phyloP scores from a whole-genome alignment of 2,113 vertebrate species.

The Thunnus maccoyii region DNA sequence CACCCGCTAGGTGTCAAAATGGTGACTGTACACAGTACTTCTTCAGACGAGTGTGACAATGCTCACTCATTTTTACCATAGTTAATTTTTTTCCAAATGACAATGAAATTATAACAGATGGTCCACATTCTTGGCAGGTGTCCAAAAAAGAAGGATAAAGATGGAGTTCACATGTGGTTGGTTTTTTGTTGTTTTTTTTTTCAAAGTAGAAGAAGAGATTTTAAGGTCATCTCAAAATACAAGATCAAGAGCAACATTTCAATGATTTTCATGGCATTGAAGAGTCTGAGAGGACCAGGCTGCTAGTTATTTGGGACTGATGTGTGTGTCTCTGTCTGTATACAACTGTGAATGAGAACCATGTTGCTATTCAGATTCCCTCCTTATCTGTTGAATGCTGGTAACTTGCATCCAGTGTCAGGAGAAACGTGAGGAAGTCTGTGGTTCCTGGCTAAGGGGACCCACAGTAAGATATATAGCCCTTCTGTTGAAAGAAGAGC shows the following conservation, averaged over 20 bases:
- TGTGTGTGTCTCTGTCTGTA: conserved; percentile 8
- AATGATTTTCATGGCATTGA: background rate
- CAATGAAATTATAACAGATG: conserved; percentile 10
- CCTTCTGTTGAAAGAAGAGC: conserved; percentile 75
- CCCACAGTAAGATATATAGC: conserved; percentile 55
- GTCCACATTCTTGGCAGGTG: conserved; percentile 32
- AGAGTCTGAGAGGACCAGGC: background rate
- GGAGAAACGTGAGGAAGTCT: conserved; percentile 47
- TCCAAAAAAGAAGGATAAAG: conserved; percentile 11
- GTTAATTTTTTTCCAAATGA: conserved; percentile 12
- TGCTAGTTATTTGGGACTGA: conserved; percentile 14
- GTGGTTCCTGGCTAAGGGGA: conserved; percentile 9
- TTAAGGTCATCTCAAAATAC: conserved; percentile 2
- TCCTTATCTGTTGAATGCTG: conserved; percentile 31
- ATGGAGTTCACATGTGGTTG: background rate
- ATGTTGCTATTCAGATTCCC: conserved; percentile 43
- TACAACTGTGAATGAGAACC: conserved; percentile 19
- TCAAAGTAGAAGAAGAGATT: background rate
- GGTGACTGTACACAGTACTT: conserved; percentile 62
- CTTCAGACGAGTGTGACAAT: conserved; percentile 40
- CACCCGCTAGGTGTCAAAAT: conserved; percentile 80
- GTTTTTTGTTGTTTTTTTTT: background rate
- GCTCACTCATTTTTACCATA: conserved; percentile 11
- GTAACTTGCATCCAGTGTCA: conserved; percentile 32
- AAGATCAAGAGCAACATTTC: background rate